Evolutionary conservation across 2,113 vertebrate genomes (phyloP), one percentile per base, ranked within the genome.

Genomic region (human (Homo sapiens)): DNA sequence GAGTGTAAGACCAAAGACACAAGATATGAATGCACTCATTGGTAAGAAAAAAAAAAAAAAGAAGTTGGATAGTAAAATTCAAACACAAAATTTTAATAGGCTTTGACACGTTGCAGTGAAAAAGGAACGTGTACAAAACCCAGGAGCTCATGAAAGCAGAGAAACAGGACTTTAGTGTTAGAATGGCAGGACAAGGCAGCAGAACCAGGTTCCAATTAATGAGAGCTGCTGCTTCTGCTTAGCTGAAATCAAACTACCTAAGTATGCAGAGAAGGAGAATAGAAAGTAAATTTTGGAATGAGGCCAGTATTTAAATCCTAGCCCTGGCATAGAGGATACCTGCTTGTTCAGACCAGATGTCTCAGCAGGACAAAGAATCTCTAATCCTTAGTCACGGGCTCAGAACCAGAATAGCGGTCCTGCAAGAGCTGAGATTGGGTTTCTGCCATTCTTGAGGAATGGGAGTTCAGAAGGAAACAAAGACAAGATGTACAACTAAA

Each of bases 351-450:
- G 40, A 27, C 45, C 45, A 7, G 7, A 3, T 3, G 14, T 32
- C 78, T 57, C 32, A 38, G 25, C 22, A 5, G 12, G 25, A 30
- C 8, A 50, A 2, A 23, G 8, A 5, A 27, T 23, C 57, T 80
- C 45, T 45, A 20, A 12, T 50, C 43, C n/a, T 32, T 38, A 66
- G 83, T 10, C 5, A 27, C 16, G 14, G 82, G 10, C 40, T 48
- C 16, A 2, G 35, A 22, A 78, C 25, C 1, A 5, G n/a, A 32
- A 8, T 17, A 30, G 27, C 0, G 12, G 7, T 30, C 20, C 52
- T 78, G 17, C 2, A n/a, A 2, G 25, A 55, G 22, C 64, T 48
- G 45, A 64, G 64, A 16, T 4, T 5, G 8, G 8, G 6, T 38
- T 5, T 13, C 48, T 27, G 1, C 7, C 32, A 10, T 57, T 20